Conservation (phyloP, 1,140 invertebrate genomes). For the Neotoxoptera formosana region DNA sequence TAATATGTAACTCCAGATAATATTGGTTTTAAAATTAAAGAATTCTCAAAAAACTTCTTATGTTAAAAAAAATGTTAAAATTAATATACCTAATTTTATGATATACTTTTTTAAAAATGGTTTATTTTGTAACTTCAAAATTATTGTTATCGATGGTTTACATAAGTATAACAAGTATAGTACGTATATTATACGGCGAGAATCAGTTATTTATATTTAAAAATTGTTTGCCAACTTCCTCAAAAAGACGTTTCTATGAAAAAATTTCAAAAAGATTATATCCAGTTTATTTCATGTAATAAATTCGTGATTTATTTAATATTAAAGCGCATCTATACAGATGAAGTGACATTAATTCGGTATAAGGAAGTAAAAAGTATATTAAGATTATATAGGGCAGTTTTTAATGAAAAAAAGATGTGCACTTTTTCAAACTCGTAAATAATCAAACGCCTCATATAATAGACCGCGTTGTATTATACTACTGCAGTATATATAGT, state of each 20-base stretch:
- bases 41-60: too few relatives aligned
- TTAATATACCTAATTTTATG: too few relatives aligned
- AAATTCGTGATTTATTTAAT: not conserved
- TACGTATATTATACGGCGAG: too few relatives aligned
- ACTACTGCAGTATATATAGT: too few relatives aligned
- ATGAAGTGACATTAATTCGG: not conserved
- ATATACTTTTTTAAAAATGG: too few relatives aligned
- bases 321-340: not conserved
- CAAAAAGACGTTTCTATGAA: not conserved
- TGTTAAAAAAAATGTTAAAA: too few relatives aligned
- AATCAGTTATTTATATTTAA: too few relatives aligned
- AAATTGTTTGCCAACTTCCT: too few relatives aligned
- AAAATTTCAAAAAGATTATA: not conserved
- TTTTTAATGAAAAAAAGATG: not conserved
- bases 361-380: not conserved
- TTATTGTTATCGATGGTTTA: too few relatives aligned
- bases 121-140: too few relatives aligned
- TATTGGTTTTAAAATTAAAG: too few relatives aligned
- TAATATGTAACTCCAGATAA: not conserved
- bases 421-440: conserved; percentile 4
- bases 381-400: not conserved
- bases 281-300: not conserved
- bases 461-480: not conserved
- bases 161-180: too few relatives aligned
- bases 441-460: not conserved